Percentiles rank a stretch among this genome's conserved stretches.
These are phyloP conservation scores for Perizoma flavofasciatum DNA, from an alignment of 2,888 invertebrate species.

Conservation along the genomic window DNA sequence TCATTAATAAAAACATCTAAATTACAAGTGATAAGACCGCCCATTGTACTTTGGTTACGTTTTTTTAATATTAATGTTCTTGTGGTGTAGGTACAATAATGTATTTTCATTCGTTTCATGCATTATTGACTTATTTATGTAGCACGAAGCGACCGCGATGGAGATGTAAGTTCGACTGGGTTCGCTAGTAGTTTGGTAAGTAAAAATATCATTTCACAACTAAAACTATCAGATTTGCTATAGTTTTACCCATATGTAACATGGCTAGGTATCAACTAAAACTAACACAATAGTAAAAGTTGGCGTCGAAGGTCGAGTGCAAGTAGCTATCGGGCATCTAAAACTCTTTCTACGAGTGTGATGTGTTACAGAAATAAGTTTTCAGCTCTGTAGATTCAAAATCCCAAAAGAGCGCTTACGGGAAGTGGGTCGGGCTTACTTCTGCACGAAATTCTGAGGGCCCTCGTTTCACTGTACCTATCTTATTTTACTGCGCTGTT, in stretches of 20 bases:
- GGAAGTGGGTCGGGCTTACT: slow-evolving; percentile 50
- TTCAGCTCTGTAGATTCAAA: slow-evolving; percentile 49
- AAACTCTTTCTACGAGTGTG: slow-evolving; percentile 55
- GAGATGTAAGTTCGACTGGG: too few relatives aligned
- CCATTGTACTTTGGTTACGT: too few relatives aligned
- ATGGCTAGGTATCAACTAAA: not conserved
- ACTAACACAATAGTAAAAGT: slow-evolving; percentile 10
- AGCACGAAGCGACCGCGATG: too few relatives aligned
- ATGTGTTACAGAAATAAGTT: slow-evolving; percentile 56
- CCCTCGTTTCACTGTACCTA: slow-evolving; percentile 26
- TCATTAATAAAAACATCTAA: too few relatives aligned
- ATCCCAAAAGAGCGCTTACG: slow-evolving; percentile 55
- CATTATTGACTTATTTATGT: too few relatives aligned
- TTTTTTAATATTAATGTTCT: too few relatives aligned
- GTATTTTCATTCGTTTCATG: too few relatives aligned
- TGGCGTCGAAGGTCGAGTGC: slow-evolving; percentile 13
- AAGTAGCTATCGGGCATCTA: slow-evolving; percentile 20
- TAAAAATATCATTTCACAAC: not conserved
- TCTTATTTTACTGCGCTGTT: slow-evolving; percentile 24
- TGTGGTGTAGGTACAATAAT: too few relatives aligned
- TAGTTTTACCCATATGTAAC: not conserved
- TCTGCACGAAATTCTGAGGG: slow-evolving; percentile 42
- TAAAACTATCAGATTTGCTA: slow-evolving; percentile 3
- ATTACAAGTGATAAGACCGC: too few relatives aligned
- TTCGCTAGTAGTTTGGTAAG: not conserved